Evolutionary conservation across 2,888 invertebrate genomes (phyloP).

Genomic region (Lomographa bimaculata): DNA sequence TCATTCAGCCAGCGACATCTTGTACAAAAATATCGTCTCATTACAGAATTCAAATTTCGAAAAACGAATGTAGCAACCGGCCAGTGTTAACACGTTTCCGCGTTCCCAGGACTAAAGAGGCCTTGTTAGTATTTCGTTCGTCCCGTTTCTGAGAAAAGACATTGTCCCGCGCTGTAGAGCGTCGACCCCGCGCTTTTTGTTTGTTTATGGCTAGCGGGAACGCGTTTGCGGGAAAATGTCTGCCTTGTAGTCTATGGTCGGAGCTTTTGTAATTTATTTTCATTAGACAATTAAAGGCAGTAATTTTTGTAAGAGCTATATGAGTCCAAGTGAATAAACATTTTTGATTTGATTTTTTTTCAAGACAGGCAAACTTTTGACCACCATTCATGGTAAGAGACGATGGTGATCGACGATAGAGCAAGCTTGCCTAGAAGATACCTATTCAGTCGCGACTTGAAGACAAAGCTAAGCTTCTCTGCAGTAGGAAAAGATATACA

Average conservation of each 20-base stretch:
- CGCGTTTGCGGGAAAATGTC: slow-evolving; percentile 14
- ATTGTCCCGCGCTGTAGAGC: slow-evolving; percentile 61
- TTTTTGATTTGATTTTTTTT: no score
- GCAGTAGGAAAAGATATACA: no score
- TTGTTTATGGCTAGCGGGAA: slow-evolving; percentile 48
- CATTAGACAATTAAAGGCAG: no score
- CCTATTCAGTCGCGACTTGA: no score
- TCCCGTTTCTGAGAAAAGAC: slow-evolving; percentile 69
- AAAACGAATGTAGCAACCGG: slow-evolving; percentile 44
- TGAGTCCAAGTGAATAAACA: no score
- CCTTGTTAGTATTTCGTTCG: slow-evolving; percentile 61
- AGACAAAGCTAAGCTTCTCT: no score
- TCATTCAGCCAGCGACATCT: slow-evolving; percentile 2
- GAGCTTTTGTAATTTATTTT: no score
- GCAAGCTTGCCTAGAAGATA: no score
- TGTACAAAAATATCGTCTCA: slow-evolving; percentile 10
- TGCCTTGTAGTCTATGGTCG: slow-evolving; percentile 14
- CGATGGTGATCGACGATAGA: no score
- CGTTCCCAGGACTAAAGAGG: slow-evolving; percentile 25
- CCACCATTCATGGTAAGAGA: no score
- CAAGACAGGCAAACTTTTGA: no score
- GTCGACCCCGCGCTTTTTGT: slow-evolving; percentile 59
- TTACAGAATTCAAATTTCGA: slow-evolving; percentile 18
- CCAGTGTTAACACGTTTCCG: slow-evolving; percentile 23
- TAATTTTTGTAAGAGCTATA: no score